Conservation (phyloP, 2,888 invertebrate species). For the Chrysolina americana region DNA sequence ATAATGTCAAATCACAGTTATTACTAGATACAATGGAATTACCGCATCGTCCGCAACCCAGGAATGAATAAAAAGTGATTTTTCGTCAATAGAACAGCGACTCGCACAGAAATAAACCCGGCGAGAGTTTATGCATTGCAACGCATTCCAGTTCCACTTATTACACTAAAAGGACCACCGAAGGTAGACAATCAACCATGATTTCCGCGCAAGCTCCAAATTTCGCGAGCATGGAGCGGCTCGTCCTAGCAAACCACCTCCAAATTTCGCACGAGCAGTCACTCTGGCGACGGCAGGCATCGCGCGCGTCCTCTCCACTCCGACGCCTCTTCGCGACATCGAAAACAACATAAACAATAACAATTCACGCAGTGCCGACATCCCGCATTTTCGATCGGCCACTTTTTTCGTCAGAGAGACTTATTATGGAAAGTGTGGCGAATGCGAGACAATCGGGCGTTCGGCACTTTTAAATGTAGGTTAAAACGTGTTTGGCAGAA, state of each 20-base stretch:
- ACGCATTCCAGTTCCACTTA: too few species aligned
- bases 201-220: conserved; percentile 30
- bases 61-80: too few species aligned
- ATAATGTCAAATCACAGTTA: too few species aligned
- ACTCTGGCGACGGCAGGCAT: conserved; percentile 15
- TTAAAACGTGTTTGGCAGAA: not conserved
- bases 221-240: conserved; percentile 17
- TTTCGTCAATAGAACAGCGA: too few species aligned
- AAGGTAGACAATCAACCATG: conserved; percentile 1
- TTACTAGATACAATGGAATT: too few species aligned
- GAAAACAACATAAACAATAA: conserved; percentile 5
- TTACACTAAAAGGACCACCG: not conserved
- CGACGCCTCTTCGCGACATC: conserved; percentile 19
- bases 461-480: not conserved
- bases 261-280: conserved; percentile 27
- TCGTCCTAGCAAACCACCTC: not conserved
- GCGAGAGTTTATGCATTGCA: too few species aligned
- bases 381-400: too few species aligned
- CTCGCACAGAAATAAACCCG: too few species aligned
- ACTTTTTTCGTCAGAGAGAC: too few species aligned
- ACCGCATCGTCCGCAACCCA: too few species aligned
- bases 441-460: not conserved
- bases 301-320: conserved; percentile 25
- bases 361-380: not conserved
- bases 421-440: conserved; percentile 12